These are phyloP conservation scores for Paracanthobrama guichenoti DNA, from an alignment of 2,113 vertebrate species.

Conservation along the genomic window DNA sequence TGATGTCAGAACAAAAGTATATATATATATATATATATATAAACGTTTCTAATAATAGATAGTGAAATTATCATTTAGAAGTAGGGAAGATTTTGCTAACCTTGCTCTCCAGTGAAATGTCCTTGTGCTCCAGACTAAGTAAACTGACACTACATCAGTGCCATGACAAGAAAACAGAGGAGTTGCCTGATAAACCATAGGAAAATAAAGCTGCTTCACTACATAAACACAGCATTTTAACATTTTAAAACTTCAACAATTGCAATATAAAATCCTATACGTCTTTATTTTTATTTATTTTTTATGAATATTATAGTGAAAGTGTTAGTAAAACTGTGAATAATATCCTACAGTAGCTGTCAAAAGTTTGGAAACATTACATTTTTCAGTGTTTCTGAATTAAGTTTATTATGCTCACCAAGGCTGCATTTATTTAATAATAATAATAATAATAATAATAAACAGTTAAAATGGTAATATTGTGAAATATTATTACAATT, in stretches of 20 bases:
- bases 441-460: too few species aligned
- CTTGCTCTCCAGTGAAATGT: slow-evolving; percentile 57
- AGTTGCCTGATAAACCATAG: neutral
- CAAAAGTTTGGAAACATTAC: too few species aligned
- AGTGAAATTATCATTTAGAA: neutral
- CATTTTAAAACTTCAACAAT: neutral
- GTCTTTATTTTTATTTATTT: neutral
- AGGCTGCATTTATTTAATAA: too few species aligned
- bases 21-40: too few species aligned
- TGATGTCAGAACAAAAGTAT: neutral
- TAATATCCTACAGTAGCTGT: too few species aligned
- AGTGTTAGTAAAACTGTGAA: neutral
- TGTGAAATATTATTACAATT: too few species aligned
- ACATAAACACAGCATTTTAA: neutral
- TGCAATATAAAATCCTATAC: neutral
- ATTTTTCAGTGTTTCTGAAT: too few species aligned
- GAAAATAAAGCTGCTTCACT: neutral
- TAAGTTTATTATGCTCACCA: too few species aligned
- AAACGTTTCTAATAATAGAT: neutral
- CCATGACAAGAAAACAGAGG: slow-evolving; percentile 36
- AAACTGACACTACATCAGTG: slow-evolving; percentile 43
- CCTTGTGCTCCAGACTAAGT: slow-evolving; percentile 40
- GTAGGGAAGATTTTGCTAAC: slow-evolving; percentile 59
- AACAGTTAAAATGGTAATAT: too few species aligned
- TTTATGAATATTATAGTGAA: neutral